Base-by-base conservation (phyloP, 2,888 invertebrate species). In the Holacanthella duospinosa region DNA sequence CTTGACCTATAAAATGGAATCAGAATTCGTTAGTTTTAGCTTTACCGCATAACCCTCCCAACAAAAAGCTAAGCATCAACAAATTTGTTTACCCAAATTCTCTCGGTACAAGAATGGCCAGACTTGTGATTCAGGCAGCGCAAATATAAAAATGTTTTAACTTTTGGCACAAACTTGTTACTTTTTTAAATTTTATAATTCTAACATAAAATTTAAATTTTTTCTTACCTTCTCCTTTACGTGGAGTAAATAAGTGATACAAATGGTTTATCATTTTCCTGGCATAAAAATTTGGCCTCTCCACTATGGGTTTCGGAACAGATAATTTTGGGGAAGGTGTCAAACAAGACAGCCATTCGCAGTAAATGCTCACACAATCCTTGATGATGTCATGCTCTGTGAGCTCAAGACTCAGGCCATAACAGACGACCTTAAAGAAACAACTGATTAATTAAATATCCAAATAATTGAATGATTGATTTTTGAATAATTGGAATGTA, bases 311-410 rank as follows among this genome's bases (percentile, higher is more conserved):
- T 71, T 85, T 84, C 0, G 96, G 96, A 24, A 95, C 88, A 72
- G 91, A 88, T 61, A 90, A 84, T 75, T 91, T 89, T 1, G 92
- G 89, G 28, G 84, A 84, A 27, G 88, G 86, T 70, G 89, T 84
- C 67, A 96, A 80, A 1, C 94, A 89, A 0, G 90, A 87, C 69
- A 97, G 80, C 96, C 96, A 97, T 75, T 96, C 93, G 77, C 94
- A 95, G 76, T 96, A 96, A 43, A 96, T 88, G 76, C 91, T 91
- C 53, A 95, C 95, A 77, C 95, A 96, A 78, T 95, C 94, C 69
- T 93, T 87, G 60, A 96, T 87, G 0, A 93, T 91, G 74, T 94
- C 94, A 77, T 94, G 93, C 78, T 96, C 95, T 43, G 85, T 82
- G 56, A 96, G 79, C 0, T 94, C 93, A 55, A 96, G 80, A 19